phyloP scores from a whole-genome alignment of 2,797 vertebrate genomes.

The Cyprinodon diabolis region DNA sequence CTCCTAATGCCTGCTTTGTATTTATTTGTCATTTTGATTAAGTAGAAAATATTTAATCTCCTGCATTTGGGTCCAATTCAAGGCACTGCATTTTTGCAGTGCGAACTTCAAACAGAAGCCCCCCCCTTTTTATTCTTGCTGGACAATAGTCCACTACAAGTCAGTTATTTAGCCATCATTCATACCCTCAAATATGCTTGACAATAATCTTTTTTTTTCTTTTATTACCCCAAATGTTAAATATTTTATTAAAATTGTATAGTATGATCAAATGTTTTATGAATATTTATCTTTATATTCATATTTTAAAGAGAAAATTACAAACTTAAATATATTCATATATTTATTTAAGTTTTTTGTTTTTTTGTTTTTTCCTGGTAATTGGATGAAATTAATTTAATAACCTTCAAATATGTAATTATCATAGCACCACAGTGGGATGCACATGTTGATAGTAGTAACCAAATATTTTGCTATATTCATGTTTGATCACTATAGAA shows the following conservation, averaged over 20 bases:
- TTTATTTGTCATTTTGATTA: too few species aligned
- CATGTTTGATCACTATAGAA: conserved; percentile 45
- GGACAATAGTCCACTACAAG: too few species aligned
- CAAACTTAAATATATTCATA: neutral
- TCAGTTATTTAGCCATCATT: too few species aligned
- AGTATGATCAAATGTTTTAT: too few species aligned
- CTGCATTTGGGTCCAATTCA: too few species aligned
- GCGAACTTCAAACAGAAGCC: neutral
- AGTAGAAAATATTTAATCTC: too few species aligned
- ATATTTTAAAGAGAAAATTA: neutral
- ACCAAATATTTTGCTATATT: conserved; percentile 18
- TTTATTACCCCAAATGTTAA: too few species aligned
- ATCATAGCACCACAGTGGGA: conserved; percentile 49
- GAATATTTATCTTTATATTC: too few species aligned
- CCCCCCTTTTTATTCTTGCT: neutral
- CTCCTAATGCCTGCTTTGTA: too few species aligned
- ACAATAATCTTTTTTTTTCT: too few species aligned
- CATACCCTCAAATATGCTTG: too few species aligned
- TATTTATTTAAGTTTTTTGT: neutral
- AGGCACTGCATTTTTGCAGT: neutral
- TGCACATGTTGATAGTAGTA: conserved; percentile 34
- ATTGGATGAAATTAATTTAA: neutral
- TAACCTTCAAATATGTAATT: neutral
- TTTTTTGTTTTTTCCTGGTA: neutral
- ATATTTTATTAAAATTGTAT: too few species aligned